phyloP scores from a whole-genome alignment of 2,113 vertebrate species.

The Burhinus bistriatus region DNA sequence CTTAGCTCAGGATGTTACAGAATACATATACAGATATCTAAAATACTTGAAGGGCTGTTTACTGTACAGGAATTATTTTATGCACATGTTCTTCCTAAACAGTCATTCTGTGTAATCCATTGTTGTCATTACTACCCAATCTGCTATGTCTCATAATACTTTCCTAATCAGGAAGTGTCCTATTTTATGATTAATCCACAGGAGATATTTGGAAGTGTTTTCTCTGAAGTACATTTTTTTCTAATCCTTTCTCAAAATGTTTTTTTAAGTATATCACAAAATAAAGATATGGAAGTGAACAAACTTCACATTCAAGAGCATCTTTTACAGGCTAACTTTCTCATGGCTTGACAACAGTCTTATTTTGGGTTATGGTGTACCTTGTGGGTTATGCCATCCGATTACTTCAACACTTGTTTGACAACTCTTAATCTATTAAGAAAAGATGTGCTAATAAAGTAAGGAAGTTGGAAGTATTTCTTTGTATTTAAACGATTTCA shows the following conservation, averaged over 20 bases:
- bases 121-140: constrained; percentile 22
- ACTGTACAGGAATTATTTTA: neutral
- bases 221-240: neutral
- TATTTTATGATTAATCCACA: constrained; percentile 52
- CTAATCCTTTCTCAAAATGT: neutral
- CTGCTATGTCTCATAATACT: constrained; percentile 33
- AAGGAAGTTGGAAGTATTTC: neutral
- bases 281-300: neutral
- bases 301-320: neutral
- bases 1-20: neutral
- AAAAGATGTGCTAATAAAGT: neutral
- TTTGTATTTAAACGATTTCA: neutral
- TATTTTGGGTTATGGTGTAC: neutral
- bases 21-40: neutral
- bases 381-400: neutral
- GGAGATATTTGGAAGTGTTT: neutral
- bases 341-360: neutral
- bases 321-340: neutral
- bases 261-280: neutral
- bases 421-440: neutral
- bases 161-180: constrained; percentile 45
- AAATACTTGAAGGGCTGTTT: neutral
- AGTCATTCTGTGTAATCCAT: constrained; percentile 21
- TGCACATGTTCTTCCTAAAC: neutral
- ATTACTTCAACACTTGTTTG: neutral